phyloP scores from a whole-genome alignment of 2,888 invertebrate species.

The Chymomyza procnemis region DNA sequence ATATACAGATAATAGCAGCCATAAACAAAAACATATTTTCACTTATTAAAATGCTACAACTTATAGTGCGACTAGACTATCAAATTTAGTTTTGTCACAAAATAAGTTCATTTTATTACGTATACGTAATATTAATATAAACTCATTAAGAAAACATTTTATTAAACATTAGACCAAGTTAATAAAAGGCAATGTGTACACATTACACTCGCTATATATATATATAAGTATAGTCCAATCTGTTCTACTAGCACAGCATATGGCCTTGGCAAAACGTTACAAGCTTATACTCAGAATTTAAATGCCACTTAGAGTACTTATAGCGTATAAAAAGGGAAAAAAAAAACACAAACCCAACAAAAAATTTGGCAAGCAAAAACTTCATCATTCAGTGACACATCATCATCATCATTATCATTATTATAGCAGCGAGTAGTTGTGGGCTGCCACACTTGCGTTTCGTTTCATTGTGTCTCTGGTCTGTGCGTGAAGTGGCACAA shows the following conservation, averaged over 20 bases:
- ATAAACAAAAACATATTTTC: no score
- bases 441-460: slow-evolving; percentile 8
- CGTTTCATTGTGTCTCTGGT: slow-evolving; percentile 32
- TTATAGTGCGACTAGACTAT: no score
- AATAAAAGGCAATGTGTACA: no score
- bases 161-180: no score
- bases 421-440: slow-evolving; percentile 38
- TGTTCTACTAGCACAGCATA: neutral
- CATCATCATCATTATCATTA: slow-evolving; percentile 30
- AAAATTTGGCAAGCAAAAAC: neutral
- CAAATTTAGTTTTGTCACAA: no score
- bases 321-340: neutral
- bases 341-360: neutral
- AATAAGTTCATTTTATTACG: no score
- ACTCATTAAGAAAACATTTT: no score
- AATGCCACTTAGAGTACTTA: neutral
- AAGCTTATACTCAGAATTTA: neutral
- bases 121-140: no score
- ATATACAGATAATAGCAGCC: no score
- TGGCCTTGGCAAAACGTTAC: neutral
- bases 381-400: neutral
- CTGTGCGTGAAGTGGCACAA: slow-evolving; percentile 45
- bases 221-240: no score
- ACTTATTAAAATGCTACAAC: no score
- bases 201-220: no score